phyloP scores from a whole-genome alignment of 2,113 vertebrate genomes.

The Laticauda laticaudata region DNA sequence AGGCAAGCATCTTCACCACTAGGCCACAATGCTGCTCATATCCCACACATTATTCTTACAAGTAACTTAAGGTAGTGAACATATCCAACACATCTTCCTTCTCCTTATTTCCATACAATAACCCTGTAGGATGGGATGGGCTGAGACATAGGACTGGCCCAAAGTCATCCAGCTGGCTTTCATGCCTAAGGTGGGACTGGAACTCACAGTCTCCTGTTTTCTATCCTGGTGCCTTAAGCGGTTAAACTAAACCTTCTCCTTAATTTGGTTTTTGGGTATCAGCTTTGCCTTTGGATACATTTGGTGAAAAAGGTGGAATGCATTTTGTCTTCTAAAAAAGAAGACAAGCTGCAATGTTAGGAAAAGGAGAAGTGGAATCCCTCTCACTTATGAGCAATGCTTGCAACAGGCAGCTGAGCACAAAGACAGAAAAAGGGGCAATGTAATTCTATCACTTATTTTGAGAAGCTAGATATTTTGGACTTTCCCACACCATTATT shows the following conservation, averaged over 20 bases:
- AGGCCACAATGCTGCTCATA: background rate
- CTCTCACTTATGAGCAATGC: background rate
- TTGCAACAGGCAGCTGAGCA: background rate
- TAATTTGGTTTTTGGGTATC: background rate
- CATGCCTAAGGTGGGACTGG: background rate
- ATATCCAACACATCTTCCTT: background rate
- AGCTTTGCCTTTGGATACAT: background rate
- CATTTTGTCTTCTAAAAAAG: background rate
- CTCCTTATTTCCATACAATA: background rate
- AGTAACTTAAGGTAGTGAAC: background rate
- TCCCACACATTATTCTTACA: background rate
- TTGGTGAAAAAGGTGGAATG: background rate
- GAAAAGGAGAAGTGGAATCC: background rate
- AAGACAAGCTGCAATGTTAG: background rate
- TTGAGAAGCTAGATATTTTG: background rate
- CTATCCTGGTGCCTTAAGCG: background rate
- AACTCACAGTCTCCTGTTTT: background rate
- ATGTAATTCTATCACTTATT: background rate
- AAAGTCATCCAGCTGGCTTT: background rate
- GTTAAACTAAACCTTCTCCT: background rate
- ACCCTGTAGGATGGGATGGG: background rate
- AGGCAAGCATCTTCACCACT: background rate
- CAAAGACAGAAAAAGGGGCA: background rate
- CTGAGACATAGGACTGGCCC: background rate
- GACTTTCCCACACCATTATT: background rate